Conservation (phyloP, 2,113 vertebrate species). For the Saiga tatarica region DNA sequence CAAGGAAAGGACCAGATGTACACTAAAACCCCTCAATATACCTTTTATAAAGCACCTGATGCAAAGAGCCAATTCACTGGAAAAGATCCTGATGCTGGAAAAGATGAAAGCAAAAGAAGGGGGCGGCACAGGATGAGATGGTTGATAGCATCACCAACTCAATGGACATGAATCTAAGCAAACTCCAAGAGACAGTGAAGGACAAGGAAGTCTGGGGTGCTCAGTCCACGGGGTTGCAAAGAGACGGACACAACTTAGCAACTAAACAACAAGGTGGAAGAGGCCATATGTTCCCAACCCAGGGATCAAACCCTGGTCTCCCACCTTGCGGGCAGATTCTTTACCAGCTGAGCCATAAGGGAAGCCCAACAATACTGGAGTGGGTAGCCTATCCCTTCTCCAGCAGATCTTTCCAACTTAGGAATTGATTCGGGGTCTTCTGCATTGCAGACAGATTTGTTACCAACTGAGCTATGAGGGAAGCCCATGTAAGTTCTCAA, state of each 20-base stretch:
- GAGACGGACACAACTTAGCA: neutral
- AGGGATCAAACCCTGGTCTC: neutral
- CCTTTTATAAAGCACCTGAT: neutral
- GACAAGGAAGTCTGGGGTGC: neutral
- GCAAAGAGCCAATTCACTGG: neutral
- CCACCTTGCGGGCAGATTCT: neutral
- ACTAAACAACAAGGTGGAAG: neutral
- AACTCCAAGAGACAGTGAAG: neutral
- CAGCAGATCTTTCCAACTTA: neutral
- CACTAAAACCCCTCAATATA: neutral
- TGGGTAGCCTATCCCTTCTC: neutral
- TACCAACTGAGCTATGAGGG: neutral
- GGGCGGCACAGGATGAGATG: neutral
- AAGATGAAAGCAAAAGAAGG: neutral
- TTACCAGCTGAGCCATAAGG: neutral
- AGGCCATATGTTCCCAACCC: neutral
- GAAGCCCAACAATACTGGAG: neutral
- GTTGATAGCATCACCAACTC: neutral
- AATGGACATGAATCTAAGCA: neutral
- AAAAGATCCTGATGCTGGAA: neutral
- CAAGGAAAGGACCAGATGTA: neutral
- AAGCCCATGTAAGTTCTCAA: neutral
- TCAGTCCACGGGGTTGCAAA: neutral
- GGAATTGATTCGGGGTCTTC: neutral
- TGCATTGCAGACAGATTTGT: neutral